Conservation (phyloP, 2,797 vertebrate genomes). For the Falco concolor region DNA sequence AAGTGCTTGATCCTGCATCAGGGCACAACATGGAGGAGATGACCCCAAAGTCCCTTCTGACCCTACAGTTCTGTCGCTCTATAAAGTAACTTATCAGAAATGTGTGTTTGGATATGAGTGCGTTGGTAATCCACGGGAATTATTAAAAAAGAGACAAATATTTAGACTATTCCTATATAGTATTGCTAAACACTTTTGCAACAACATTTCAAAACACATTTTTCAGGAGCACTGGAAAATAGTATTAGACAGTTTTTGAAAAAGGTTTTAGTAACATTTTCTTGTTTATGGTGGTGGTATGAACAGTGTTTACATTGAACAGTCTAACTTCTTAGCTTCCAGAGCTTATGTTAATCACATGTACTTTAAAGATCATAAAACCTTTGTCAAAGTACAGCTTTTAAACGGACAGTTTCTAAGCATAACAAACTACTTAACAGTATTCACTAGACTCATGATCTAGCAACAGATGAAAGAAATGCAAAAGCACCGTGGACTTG, state of each 20-base stretch:
- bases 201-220: neutral
- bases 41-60: neutral
- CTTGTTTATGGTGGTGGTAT: neutral
- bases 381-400: neutral
- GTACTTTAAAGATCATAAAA: neutral
- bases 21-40: neutral
- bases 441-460: neutral
- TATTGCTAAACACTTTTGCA: neutral
- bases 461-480: neutral
- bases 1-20: neutral
- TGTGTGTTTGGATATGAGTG: neutral
- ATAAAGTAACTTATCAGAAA: neutral
- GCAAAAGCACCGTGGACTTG: neutral
- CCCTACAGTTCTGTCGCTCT: neutral
- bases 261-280: neutral
- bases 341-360: neutral
- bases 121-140: neutral
- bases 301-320: neutral
- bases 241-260: neutral
- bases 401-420: constrained; percentile 25
- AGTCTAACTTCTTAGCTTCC: neutral
- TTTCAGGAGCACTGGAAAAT: neutral
- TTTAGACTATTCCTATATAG: neutral
- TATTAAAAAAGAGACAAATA: neutral
- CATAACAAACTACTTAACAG: neutral